These are phyloP conservation scores for Sorex fumeus DNA, from an alignment of 2,113 vertebrate genomes.

Conservation along the genomic window DNA sequence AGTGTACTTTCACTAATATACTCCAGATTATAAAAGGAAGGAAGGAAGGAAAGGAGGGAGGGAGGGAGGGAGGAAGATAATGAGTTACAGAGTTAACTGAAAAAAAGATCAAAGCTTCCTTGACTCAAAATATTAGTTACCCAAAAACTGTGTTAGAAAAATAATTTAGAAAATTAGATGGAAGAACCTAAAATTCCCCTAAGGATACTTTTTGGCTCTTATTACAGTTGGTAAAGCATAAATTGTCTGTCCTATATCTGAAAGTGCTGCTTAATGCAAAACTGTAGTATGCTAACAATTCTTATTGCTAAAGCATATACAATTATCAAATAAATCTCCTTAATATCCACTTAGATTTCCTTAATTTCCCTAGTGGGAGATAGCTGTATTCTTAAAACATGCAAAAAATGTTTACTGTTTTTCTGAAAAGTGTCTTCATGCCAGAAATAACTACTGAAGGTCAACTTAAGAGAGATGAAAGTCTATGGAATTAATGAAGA, in stretches of 20 bases:
- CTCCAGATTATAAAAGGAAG: slow-evolving; percentile 58
- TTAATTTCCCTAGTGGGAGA: not conserved
- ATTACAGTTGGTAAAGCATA: slow-evolving; percentile 8
- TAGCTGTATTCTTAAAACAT: slow-evolving; percentile 45
- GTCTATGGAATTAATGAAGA: not conserved
- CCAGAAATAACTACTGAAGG: slow-evolving; percentile 44
- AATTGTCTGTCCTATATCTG: slow-evolving; percentile 20
- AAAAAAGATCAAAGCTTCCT: slow-evolving; percentile 62
- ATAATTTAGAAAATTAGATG: slow-evolving; percentile 67
- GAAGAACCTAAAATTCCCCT: slow-evolving; percentile 49
- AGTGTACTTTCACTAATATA: not conserved
- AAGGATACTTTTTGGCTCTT: slow-evolving; percentile 39
- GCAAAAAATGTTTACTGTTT: slow-evolving; percentile 19
- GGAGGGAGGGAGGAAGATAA: slow-evolving; percentile 30
- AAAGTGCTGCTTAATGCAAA: slow-evolving; percentile 33
- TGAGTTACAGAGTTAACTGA: not conserved
- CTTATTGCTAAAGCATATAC: slow-evolving; percentile 30
- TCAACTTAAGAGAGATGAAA: not conserved
- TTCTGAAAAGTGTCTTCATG: slow-evolving; percentile 30
- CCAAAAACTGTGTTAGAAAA: slow-evolving; percentile 65
- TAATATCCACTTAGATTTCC: slow-evolving; percentile 19
- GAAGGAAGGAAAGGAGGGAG: too few relatives aligned
- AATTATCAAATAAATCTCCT: slow-evolving; percentile 10
- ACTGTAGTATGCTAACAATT: slow-evolving; percentile 8
- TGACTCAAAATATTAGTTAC: slow-evolving; percentile 53